A percentile compares a stretch with the other conserved stretches of the same genome.
Evolutionary conservation across 2,797 vertebrate species (phyloP).

Genomic region (Prunella strophiata): DNA sequence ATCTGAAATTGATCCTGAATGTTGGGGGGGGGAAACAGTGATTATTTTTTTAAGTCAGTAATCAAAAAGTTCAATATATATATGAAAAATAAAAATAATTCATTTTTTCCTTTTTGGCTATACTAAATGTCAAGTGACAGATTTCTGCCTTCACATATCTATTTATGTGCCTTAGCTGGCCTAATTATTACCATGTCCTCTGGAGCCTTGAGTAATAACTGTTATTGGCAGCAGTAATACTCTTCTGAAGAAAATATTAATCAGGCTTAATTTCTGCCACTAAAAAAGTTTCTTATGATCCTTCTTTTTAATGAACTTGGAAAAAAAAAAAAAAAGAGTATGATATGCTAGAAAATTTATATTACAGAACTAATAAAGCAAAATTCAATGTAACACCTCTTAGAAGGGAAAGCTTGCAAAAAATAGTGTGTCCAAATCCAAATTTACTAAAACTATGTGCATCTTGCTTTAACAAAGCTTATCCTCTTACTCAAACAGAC

Average conservation of each 20-base stretch:
- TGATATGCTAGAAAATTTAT: background rate
- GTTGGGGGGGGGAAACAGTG: background rate
- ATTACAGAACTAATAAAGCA: background rate
- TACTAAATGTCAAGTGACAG: background rate
- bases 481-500: background rate
- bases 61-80: background rate
- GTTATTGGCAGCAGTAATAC: slow-evolving; percentile 19
- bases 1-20: background rate
- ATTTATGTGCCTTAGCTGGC: background rate
- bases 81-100: background rate
- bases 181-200: slow-evolving; percentile 20
- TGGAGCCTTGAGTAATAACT: background rate
- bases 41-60: background rate
- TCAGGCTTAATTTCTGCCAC: slow-evolving; percentile 5
- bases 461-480: background rate
- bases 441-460: background rate
- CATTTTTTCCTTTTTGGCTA: background rate
- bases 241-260: background rate
- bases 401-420: background rate
- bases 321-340: background rate
- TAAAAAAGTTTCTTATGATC: background rate
- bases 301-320: background rate
- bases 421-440: background rate
- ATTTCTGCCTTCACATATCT: background rate
- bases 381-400: background rate